Base-by-base conservation (phyloP, 64 coral and sea anemone genomes). In the Stichodactyla helianthus region DNA sequence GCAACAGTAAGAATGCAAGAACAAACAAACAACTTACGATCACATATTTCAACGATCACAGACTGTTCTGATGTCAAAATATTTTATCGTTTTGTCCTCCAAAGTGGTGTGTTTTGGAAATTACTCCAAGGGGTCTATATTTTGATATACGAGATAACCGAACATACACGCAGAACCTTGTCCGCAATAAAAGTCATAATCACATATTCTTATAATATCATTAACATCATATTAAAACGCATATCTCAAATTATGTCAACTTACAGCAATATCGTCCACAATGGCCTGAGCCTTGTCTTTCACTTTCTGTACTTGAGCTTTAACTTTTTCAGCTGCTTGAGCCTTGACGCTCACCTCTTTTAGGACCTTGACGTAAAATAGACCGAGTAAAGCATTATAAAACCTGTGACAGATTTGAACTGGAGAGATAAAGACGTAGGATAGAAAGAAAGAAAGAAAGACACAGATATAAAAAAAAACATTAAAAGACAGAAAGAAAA, bases 281-380 rank as follows among this genome's bases (percentile, higher is more conserved):
- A 98, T 98, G 58, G 93, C 89, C 82, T 98, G 95, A 2, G 95
- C 95, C 76, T 98, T 98, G 77, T 98, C 95, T 53, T 98, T 98
- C 59, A 98, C 95, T 92, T 98, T 98, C 76, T 98, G 95, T 4
- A 98, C 95, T 86, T 98, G 95, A 58, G 93, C 91, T 89, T 98
- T 98, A 25, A 98, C 95, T 89, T 98, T 98, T 62, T 98, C 95
- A 7, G 95, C 95, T 10, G 93, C 95, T 84, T 98, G 95, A 25
- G 95, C 95, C 52, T 94, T 94, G 6, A 94, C 88, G 4, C 92
- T 94, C 6, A 98, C 95, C 84, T 98, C 93, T 71, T 94, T 98
- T 4, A 98, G 79, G 25, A 98, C 95, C 95, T 98, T 58, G 9
- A 14, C 14, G 14, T 6, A 22, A 65, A 22, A 65, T 0, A 65